Base-by-base conservation (phyloP, 53 echinoderm and acorn worm genomes). In the Holothuria leucospilota region DNA sequence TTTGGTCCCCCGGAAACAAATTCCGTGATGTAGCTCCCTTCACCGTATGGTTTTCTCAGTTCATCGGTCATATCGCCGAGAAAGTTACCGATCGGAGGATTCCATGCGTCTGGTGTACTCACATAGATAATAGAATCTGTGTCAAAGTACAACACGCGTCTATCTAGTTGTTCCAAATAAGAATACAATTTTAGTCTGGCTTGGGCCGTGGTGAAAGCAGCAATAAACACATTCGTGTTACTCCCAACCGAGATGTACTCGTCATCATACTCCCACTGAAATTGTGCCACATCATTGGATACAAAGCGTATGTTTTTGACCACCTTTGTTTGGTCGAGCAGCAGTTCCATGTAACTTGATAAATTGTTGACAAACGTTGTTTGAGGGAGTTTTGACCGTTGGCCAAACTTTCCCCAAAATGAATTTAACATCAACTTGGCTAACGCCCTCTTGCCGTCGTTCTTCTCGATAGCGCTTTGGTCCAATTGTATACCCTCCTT, bases 361-460 rank as follows among this genome's bases (percentile, higher is more conserved):
- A 74, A 38, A 15, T 89, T 69, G 0, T 11, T 26, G 3, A 68
- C 0, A n/a, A 27, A 62, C 29, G 28, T 16, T 27, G 60, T 81
- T 40, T 30, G 63, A 61, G 62, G 53, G 16, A 5, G 85, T 24
- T 90, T 63, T 34, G 64, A 77, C 2, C 85, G 14, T 62, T 88
- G 91, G 9, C 87, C 84, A 84, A 88, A 84, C 61, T 91, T 92
- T 2, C 88, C 92, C 86, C 89, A 89, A 49, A 85, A 91, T 29
- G 84, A 86, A 61, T 93, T 93, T 13, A 93, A 29, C 82, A 91
- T 91, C 12, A 93, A 77, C 21, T 91, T 93, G 11, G 87, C 74
- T 6, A 85, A 64, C 8, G 88, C 88, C 41, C 91, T 64, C 20
- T 81, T 46, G 8, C 91, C 94, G 1, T 80, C 71, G 30, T 88